These are phyloP conservation scores for Nipponacmea schrenckii DNA, from an alignment of 2,888 invertebrate species.

Conservation along the genomic window DNA sequence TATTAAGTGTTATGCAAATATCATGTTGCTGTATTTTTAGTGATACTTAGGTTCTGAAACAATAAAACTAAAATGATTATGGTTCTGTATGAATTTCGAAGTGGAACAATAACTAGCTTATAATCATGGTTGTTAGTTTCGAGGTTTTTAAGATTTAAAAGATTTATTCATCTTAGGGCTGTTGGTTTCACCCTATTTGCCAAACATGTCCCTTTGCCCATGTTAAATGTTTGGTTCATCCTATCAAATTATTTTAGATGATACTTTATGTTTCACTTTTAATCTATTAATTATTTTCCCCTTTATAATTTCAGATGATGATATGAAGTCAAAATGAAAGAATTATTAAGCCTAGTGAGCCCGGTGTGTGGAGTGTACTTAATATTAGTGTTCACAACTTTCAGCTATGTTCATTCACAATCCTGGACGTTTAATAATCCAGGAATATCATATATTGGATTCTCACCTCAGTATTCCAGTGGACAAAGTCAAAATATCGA, in stretches of 20 bases:
- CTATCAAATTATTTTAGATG: neutral
- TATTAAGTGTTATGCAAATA: no score
- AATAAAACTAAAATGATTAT: no score
- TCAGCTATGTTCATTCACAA: neutral
- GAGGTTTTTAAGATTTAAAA: no score
- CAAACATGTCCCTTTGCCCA: no score
- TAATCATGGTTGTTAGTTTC: no score
- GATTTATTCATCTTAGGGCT: no score
- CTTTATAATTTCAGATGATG: constrained; percentile 25
- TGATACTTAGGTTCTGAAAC: no score
- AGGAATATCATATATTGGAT: constrained; percentile 39
- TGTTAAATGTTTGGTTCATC: no score
- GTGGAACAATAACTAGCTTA: no score
- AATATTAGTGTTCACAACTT: neutral
- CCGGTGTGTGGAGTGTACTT: constrained; percentile 1
- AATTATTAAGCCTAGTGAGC: constrained; percentile 4
- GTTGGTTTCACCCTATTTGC: no score
- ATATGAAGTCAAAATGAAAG: constrained; percentile 24
- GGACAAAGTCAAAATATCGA: constrained; percentile 43
- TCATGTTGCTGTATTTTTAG: no score
- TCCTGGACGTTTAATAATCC: constrained; percentile 48
- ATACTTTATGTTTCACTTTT: neutral
- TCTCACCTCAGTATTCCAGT: constrained; percentile 40
- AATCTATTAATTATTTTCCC: neutral
- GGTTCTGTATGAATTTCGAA: no score